Evolutionary conservation across 2,888 invertebrate species (phyloP), one percentile per base, ranked within the genome.

Genomic region (Polyploca ridens): DNA sequence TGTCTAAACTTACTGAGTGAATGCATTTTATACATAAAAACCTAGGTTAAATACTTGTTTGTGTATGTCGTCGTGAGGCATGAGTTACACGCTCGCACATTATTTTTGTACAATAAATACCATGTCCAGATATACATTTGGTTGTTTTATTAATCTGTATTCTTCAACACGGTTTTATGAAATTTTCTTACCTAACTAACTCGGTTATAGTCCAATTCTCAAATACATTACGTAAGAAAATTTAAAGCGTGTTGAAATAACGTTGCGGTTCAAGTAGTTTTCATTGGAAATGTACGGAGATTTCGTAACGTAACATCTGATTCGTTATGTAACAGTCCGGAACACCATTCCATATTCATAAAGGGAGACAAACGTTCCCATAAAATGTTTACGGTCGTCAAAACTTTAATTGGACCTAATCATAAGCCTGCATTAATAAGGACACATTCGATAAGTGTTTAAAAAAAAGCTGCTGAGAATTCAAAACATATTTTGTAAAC

Each of bases 31-130:
- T 94, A 92, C 87, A 90, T 90, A 87, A 88, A 83, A 83, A 85
- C 76, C 79, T 90, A 90, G 88, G 82, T 89, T 90, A 89, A 88
- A 88, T 87, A 87, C 90, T 91, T 90, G 92, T 93, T 91, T 90
- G 92, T 93, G 91, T 90, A 89, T 86, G 90, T 91, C 89, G 88
- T 88, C 89, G 88, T 88, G 90, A 90, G 86, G 87, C 90, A 91
- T 90, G 92, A 90, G 88, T 90, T 90, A 89, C 90, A 89, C 90
- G 90, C 92, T 91, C 92, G 93, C 93, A 93, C 93, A 93, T 91
- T 94, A 94, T 94, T 94, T 94, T 94, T 94, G 91, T 94, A 94
- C 91, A 94, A 94, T 94, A 94, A 93, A 93, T 91, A 93, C 90
- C 90, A 90, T 92, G 93, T 92, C 92, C 91, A 87, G 87, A 90